These are phyloP conservation scores for Hippopotamus amphibius DNA, from an alignment of 2,113 vertebrate genomes.

Conservation along the genomic window DNA sequence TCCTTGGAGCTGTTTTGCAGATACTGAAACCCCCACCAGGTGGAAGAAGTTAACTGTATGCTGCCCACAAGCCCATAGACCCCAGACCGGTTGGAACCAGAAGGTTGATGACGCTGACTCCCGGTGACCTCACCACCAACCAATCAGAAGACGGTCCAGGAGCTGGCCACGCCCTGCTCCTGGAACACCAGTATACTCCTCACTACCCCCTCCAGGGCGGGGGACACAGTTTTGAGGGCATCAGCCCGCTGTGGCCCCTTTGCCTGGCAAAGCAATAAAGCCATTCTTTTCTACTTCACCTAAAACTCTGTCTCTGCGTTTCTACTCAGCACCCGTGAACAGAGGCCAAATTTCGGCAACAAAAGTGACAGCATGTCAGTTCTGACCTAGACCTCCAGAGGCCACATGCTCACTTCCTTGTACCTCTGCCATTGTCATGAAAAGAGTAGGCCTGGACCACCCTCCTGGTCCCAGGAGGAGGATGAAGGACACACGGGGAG, in stretches of 20 bases:
- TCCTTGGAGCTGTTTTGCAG: background rate
- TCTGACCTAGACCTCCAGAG: background rate
- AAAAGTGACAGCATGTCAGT: background rate
- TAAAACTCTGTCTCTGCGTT: background rate
- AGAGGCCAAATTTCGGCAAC: background rate
- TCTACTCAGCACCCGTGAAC: background rate
- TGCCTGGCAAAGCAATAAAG: background rate
- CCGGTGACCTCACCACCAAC: background rate
- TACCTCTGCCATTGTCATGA: background rate
- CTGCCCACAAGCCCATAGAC: background rate
- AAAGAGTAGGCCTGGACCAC: background rate
- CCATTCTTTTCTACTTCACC: background rate
- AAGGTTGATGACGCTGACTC: background rate
- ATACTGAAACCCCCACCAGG: background rate
- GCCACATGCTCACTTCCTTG: background rate
- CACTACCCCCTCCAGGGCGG: background rate
- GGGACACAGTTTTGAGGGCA: background rate
- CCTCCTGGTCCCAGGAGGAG: background rate
- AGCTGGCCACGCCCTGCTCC: background rate
- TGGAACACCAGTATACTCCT: background rate
- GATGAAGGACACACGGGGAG: background rate
- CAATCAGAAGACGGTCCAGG: background rate
- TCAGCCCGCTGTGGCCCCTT: background rate
- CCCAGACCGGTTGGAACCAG: background rate
- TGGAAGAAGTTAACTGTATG: background rate